Evolutionary conservation across 2,113 vertebrate species (phyloP).

Genomic region (Pollimyrus isidori): DNA sequence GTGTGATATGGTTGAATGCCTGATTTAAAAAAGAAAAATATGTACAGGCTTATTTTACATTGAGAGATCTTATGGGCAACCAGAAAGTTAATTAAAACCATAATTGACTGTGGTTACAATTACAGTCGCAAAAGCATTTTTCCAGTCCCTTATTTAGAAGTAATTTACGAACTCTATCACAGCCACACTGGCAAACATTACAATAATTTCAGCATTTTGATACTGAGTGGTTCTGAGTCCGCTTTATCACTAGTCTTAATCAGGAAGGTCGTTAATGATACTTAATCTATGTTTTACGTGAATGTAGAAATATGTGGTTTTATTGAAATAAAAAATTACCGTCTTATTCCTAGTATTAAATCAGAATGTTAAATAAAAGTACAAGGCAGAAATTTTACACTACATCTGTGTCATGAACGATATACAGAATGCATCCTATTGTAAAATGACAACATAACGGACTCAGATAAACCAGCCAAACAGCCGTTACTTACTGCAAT

Average conservation of each 20-base stretch:
- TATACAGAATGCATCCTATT: background rate
- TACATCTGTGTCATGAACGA: background rate
- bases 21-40: slow-evolving; percentile 47
- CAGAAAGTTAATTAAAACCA: slow-evolving; percentile 74
- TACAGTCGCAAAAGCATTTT: slow-evolving; percentile 56
- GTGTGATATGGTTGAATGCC: slow-evolving; percentile 59
- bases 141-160: slow-evolving; percentile 51
- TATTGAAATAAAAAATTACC: background rate
- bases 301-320: background rate
- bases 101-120: slow-evolving; percentile 66
- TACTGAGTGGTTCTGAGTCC: background rate
- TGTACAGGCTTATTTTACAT: slow-evolving; percentile 62
- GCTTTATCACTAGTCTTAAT: background rate
- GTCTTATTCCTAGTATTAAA: background rate
- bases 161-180: slow-evolving; percentile 49
- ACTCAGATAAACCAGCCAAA: background rate
- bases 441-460: background rate
- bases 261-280: background rate
- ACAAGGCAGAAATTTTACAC: background rate
- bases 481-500: background rate
- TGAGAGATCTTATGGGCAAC: slow-evolving; percentile 64
- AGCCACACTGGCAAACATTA: slow-evolving; percentile 31
- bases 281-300: background rate
- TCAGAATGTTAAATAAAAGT: background rate
- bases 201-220: slow-evolving; percentile 10